These are phyloP conservation scores for Agelaius phoeniceus DNA, from an alignment of 2,113 vertebrate species.

Conservation along the genomic window DNA sequence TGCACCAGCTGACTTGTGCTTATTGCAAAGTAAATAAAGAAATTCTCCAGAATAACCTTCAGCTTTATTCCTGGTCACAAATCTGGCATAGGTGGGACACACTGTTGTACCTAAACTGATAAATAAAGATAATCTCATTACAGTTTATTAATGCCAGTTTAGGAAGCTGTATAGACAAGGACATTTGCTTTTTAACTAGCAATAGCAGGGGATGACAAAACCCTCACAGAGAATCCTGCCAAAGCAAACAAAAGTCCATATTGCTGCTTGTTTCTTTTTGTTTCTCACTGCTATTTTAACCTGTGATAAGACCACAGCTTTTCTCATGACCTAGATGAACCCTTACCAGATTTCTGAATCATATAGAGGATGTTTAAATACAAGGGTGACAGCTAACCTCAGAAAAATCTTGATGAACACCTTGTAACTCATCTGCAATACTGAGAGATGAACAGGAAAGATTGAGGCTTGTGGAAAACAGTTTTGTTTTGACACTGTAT, in stretches of 20 bases:
- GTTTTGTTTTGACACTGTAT: not conserved
- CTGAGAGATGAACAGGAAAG: not conserved
- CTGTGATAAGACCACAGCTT: not conserved
- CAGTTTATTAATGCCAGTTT: not conserved
- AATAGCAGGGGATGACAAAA: not conserved
- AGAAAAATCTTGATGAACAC: not conserved
- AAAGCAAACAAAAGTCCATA: not conserved
- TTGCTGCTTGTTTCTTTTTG: not conserved
- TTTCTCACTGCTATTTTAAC: not conserved
- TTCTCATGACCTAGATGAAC: conserved; percentile 14
- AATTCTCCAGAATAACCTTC: not conserved
- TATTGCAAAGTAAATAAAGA: not conserved
- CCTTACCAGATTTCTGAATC: not conserved
- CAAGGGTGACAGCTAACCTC: not conserved
- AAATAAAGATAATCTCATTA: not conserved
- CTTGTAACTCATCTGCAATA: not conserved
- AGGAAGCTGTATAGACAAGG: not conserved
- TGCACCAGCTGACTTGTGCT: not conserved
- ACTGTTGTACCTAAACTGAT: not conserved
- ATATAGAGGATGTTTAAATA: not conserved
- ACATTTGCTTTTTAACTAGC: not conserved
- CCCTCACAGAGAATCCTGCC: not conserved
- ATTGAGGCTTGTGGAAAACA: not conserved
- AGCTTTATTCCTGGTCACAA: not conserved
- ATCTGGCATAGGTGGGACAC: not conserved